These are phyloP conservation scores for Emydura subglobosa DNA, from an alignment of 2,113 vertebrate species.

Conservation along the genomic window DNA sequence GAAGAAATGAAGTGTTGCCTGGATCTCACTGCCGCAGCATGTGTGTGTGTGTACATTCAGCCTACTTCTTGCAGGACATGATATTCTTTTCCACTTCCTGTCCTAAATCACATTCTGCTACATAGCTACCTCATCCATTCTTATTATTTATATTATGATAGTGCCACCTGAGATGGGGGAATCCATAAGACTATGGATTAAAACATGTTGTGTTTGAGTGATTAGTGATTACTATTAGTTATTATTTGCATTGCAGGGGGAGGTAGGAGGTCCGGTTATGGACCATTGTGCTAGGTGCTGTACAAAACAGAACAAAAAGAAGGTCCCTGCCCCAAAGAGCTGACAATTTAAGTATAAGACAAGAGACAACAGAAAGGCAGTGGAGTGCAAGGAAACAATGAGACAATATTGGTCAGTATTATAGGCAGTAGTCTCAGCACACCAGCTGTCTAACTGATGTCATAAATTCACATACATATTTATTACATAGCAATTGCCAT, in stretches of 20 bases:
- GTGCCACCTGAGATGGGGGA: not conserved
- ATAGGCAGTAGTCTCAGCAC: not conserved
- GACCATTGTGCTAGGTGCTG: not conserved
- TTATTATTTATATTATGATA: not conserved
- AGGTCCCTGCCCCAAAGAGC: not conserved
- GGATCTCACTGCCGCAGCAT: not conserved
- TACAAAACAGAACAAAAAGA: not conserved
- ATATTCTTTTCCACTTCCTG: conserved; percentile 4
- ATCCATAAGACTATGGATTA: not conserved
- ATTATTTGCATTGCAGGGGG: not conserved
- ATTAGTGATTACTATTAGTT: not conserved
- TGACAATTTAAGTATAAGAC: not conserved
- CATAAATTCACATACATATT: not conserved
- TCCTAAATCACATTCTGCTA: not conserved
- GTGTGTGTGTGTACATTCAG: not conserved
- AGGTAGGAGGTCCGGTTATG: not conserved
- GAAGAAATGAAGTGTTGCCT: not conserved
- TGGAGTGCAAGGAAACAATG: not conserved
- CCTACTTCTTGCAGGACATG: conserved; percentile 28
- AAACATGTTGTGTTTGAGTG: not conserved
- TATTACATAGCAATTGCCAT: not conserved
- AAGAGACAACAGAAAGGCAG: not conserved
- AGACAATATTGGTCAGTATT: not conserved
- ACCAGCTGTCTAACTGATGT: not conserved
- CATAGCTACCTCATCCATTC: not conserved